Percentiles rank a stretch among this genome's conserved stretches.
These are phyloP conservation scores for Paramormyrops kingsleyae DNA, from an alignment of 2,113 vertebrate species.

Conservation along the genomic window DNA sequence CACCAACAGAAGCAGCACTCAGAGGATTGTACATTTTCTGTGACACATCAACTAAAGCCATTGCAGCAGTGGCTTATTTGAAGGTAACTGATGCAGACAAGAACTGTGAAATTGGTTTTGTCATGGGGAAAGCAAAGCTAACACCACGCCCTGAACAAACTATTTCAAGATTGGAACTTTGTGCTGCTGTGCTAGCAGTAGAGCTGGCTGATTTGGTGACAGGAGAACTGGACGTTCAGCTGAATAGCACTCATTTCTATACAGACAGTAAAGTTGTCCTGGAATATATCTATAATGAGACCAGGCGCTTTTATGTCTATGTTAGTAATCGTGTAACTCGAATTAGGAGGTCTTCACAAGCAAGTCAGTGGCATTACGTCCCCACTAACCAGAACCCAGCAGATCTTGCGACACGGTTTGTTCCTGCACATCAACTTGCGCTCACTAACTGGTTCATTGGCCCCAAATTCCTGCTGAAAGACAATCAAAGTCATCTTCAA, in stretches of 20 bases:
- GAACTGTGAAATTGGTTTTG: neutral
- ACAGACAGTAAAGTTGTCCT: slow-evolving; percentile 12
- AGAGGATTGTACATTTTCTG: slow-evolving; percentile 21
- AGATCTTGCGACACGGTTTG: neutral
- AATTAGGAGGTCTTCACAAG: neutral
- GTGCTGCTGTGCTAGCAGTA: no score
- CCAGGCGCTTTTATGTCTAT: neutral
- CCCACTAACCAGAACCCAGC: neutral
- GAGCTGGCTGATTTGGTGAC: no score
- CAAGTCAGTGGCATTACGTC: neutral
- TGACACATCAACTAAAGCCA: slow-evolving; percentile 8
- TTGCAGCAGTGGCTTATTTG: neutral
- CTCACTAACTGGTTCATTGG: neutral
- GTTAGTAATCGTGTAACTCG: neutral
- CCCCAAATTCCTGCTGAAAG: neutral
- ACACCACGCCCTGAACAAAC: neutral
- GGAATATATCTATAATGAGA: neutral
- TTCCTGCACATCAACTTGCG: neutral
- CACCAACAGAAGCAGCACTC: neutral
- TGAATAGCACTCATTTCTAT: neutral
- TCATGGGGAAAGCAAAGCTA: slow-evolving; percentile 9
- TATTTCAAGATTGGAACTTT: neutral
- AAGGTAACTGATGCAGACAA: neutral
- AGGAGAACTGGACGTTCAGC: no score
- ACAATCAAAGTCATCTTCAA: neutral